These are phyloP conservation scores for Cossypha dichroa DNA, from an alignment of 2,797 vertebrate genomes.

Conservation along the genomic window DNA sequence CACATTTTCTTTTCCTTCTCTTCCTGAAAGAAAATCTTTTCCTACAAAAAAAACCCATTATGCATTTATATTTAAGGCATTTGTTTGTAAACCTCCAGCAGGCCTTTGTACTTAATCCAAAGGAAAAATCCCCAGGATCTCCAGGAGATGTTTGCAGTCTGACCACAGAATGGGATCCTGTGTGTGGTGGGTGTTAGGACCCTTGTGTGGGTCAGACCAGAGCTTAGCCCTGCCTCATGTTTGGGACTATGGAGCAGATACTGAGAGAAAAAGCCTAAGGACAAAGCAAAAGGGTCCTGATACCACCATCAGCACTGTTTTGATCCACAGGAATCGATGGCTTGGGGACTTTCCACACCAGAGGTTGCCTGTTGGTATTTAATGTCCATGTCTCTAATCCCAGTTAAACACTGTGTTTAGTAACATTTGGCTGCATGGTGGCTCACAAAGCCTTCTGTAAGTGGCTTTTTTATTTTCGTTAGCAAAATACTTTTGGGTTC, in stretches of 20 bases:
- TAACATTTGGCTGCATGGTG: constrained; percentile 13
- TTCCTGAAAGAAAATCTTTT: constrained; percentile 8
- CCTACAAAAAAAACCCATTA: not conserved
- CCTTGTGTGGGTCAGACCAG: not conserved
- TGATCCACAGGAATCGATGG: not conserved
- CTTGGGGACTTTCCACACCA: not conserved
- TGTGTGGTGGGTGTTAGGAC: not conserved
- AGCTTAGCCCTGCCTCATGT: not conserved
- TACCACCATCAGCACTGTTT: not conserved
- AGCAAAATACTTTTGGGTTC: constrained; percentile 63
- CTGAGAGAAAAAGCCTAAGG: not conserved
- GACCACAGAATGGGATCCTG: not conserved
- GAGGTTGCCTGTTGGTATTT: not conserved
- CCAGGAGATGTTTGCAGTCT: not conserved
- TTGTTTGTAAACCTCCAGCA: constrained; percentile 39
- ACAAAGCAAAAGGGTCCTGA: not conserved
- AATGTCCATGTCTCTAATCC: not conserved
- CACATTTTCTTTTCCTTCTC: constrained; percentile 6
- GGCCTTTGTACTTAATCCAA: constrained; percentile 16
- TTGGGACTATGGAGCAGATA: not conserved
- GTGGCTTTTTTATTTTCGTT: constrained; percentile 49
- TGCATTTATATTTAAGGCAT: not conserved
- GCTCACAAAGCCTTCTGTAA: constrained; percentile 39
- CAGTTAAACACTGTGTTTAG: constrained; percentile 6
- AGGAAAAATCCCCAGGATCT: not conserved